Evolutionary conservation across 2,888 invertebrate species (phyloP).

Genomic region (Heteromurus nitidus): DNA sequence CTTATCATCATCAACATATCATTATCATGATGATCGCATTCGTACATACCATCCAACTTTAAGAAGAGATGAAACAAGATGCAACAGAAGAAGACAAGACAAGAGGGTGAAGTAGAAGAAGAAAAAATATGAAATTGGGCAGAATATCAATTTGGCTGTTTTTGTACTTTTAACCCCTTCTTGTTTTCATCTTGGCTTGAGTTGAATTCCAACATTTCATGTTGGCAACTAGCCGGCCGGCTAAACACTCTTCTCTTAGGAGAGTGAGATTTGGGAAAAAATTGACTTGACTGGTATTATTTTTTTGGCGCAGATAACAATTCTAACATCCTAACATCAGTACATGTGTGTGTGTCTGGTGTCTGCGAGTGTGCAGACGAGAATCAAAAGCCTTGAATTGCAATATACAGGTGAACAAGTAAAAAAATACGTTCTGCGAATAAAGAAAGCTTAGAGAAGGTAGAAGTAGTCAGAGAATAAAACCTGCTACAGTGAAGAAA

Average conservation of each 20-base stretch:
- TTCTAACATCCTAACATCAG: neutral
- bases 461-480: neutral
- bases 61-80: conserved; percentile 6
- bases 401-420: neutral
- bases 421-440: neutral
- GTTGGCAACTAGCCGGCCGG: conserved; percentile 26
- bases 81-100: neutral
- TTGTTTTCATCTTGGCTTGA: neutral
- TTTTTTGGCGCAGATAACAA: conserved; percentile 9
- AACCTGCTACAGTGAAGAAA: neutral
- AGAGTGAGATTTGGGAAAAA: neutral
- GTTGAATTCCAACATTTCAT: conserved; percentile 1
- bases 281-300: neutral
- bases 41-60: conserved; percentile 22
- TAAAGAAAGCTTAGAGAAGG: neutral
- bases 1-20: conserved; percentile 40
- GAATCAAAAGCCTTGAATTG: neutral
- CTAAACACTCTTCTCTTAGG: neutral
- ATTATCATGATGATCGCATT: conserved; percentile 37
- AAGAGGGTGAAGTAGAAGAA: neutral
- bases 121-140: conserved; percentile 5
- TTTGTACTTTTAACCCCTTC: neutral
- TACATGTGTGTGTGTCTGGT: neutral
- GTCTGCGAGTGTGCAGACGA: neutral
- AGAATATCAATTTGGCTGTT: conserved; percentile 39